Percentiles rank a stretch among this genome's conserved stretches.
Evolutionary conservation across 2,888 invertebrate species (phyloP).

Genomic region (Disparrhopalites patrizii): DNA sequence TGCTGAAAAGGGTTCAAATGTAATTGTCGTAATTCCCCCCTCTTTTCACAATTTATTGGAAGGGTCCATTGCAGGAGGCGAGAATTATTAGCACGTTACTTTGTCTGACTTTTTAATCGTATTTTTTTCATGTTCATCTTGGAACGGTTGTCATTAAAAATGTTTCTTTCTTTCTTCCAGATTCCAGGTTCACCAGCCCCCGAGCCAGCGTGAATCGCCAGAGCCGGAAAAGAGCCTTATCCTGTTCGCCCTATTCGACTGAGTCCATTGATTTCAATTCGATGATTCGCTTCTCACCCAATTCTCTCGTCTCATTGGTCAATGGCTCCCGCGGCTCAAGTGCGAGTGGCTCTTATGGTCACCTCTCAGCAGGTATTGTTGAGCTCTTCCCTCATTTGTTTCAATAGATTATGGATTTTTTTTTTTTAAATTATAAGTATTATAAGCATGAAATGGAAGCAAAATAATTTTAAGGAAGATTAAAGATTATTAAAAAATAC

Average conservation of each 20-base stretch:
- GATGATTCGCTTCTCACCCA: constrained; percentile 91
- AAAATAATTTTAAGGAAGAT: too few relatives aligned
- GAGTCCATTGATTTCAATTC: constrained; percentile 94
- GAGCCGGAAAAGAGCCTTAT: constrained; percentile 84
- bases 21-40: too few relatives aligned
- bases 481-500: too few relatives aligned
- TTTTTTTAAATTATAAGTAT: background rate
- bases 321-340: constrained; percentile 81
- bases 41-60: too few relatives aligned
- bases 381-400: too few relatives aligned
- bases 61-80: too few relatives aligned
- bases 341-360: constrained; percentile 89
- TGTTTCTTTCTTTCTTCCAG: constrained; percentile 50
- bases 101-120: too few relatives aligned
- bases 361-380: constrained; percentile 89
- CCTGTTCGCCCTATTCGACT: constrained; percentile 85
- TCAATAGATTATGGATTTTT: background rate
- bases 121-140: too few relatives aligned
- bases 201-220: constrained; percentile 59
- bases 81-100: too few relatives aligned
- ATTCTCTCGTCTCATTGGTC: constrained; percentile 75
- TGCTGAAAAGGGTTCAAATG: too few relatives aligned
- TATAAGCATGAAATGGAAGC: too few relatives aligned
- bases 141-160: too few relatives aligned
- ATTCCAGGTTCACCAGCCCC: constrained; percentile 68